phyloP scores from a whole-genome alignment of 2,797 vertebrate genomes.

The Manis crassicaudata region DNA sequence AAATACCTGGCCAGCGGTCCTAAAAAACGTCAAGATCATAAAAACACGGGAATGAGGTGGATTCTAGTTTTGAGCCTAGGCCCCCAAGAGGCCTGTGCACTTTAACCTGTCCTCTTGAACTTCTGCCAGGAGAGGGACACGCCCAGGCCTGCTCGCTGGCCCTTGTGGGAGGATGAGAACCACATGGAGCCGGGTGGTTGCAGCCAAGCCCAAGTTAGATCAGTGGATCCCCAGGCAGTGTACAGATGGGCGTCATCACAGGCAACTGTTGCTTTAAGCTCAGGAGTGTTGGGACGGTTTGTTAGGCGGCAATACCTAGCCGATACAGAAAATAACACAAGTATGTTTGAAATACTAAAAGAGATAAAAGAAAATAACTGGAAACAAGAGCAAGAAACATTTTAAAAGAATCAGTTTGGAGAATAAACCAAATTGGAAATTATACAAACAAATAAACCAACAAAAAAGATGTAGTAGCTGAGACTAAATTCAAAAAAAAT shows the following conservation, averaged over 20 bases:
- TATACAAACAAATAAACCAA: neutral
- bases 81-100: neutral
- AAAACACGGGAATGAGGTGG: neutral
- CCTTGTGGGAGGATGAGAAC: neutral
- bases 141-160: too few relatives aligned
- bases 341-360: neutral
- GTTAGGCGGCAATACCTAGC: neutral
- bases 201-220: too few relatives aligned
- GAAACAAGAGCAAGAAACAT: neutral
- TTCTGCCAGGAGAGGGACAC: neutral
- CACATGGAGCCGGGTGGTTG: neutral
- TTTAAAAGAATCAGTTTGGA: neutral
- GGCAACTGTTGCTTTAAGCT: too few relatives aligned
- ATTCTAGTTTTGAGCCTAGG: neutral
- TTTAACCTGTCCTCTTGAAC: neutral
- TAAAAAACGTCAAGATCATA: neutral
- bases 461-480: neutral
- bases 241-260: rapidly evolving
- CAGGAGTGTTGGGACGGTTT: neutral
- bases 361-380: neutral
- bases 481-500: neutral
- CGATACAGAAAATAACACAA: neutral
- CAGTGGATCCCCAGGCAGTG: neutral
- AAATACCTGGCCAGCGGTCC: neutral
- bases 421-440: neutral